Percentiles rank a stretch among this genome's conserved stretches.
phyloP scores from a whole-genome alignment of 2,113 vertebrate genomes.

The Cyanoliseus patagonus region DNA sequence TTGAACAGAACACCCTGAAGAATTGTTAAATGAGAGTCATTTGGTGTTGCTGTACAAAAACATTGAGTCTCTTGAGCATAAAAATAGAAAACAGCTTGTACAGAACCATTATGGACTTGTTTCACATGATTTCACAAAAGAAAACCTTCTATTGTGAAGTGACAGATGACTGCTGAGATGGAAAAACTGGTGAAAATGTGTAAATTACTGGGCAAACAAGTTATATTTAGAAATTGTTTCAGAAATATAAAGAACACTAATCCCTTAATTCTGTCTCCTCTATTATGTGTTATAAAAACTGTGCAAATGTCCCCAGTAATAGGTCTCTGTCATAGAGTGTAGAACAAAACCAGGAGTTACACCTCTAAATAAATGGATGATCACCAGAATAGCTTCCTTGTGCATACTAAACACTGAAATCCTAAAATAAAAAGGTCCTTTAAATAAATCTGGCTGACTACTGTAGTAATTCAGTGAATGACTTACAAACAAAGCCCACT shows the following conservation, averaged over 20 bases:
- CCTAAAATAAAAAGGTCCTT: not conserved
- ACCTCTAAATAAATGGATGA: not conserved
- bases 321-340: not conserved
- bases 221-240: not conserved
- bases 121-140: not conserved
- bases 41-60: not conserved
- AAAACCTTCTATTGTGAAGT: not conserved
- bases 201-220: not conserved
- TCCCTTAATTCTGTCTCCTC: not conserved
- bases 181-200: not conserved
- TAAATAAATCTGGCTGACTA: not conserved
- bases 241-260: not conserved
- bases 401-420: not conserved
- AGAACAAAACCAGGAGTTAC: not conserved
- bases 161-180: not conserved
- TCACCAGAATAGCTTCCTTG: not conserved
- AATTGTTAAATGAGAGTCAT: not conserved
- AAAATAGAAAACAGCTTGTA: constrained; percentile 40
- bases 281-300: not conserved
- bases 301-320: not conserved
- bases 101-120: not conserved
- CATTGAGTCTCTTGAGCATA: not conserved
- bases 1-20: not conserved
- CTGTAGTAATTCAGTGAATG: not conserved
- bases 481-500: not conserved